Evolutionary conservation across 1,140 invertebrate genomes (phyloP), one percentile per base, ranked within the genome.

Genomic region (Mactra quadrangularis): DNA sequence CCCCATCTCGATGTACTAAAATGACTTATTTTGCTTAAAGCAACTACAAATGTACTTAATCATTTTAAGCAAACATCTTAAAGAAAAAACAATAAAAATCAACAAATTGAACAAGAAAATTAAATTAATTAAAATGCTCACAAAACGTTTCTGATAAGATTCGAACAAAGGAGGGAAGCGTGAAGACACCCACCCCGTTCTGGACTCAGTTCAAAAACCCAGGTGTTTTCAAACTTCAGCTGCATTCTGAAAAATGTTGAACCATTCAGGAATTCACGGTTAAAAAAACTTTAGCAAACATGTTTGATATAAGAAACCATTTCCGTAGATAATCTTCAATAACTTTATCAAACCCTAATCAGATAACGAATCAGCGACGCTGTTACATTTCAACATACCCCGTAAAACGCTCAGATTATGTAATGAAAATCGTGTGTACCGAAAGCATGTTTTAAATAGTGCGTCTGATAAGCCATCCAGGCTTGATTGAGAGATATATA

Each of bases 391-490:
- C 74, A 62, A n/a, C 64, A 68, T 68, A 57, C 62, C 50, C 57
- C 31, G 35, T 57, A 62, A 76, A 76, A 64, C 41, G 55, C 35
- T n/a, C 29, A 76, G 74, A 76, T 76, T 76, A 76, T 60, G 59
- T 76, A 76, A 76, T 76, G 74, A 60, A 76, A 62, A 62, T 76
- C 74, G 74, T 76, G 74, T 64, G 74, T 41, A 64, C 45, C 19
- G 55, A 41, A 38, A 68, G 45, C 64, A 68, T 68, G 64, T 38
- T 50, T 68, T 50, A 68, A 68, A 68, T 68, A 68, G 45, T 31
- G 31, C 6, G 15, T 2, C 64, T 50, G 64, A 68, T 68, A 68
- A 68, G 64, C 64, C 45, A 6, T 19, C 22, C n/a, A n/a, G n/a
- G 38, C 52, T 41, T 38, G 47, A 47, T 17, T 7, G 64, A 50